phyloP scores from a whole-genome alignment of 2,888 invertebrate species.

The Apamea crenata region DNA sequence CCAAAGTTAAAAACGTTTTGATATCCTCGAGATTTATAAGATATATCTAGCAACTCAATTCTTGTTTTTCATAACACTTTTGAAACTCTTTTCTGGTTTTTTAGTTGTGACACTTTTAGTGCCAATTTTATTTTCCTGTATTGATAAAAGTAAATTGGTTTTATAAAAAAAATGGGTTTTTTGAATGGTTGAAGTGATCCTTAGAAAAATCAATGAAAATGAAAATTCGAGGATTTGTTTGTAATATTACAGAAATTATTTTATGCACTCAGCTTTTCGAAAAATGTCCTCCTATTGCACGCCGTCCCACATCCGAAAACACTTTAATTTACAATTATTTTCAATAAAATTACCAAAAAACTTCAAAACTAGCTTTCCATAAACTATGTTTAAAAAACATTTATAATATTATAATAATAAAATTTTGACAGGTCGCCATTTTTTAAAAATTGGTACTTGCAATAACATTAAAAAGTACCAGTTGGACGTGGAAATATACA shows the following conservation, averaged over 20 bases:
- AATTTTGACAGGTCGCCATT: constrained; percentile 59
- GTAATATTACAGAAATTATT: background rate
- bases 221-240: background rate
- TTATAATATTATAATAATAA: constrained; percentile 58
- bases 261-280: constrained; percentile 35
- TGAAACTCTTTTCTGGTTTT: background rate
- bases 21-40: background rate
- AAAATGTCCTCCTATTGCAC: constrained; percentile 41
- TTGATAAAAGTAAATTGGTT: background rate
- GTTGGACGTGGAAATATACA: constrained; percentile 3
- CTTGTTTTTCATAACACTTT: constrained; percentile 12
- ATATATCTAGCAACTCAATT: too few relatives aligned
- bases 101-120: constrained; percentile 10
- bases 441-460: constrained; percentile 35
- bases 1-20: background rate
- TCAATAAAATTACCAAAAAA: constrained; percentile 64
- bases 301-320: constrained; percentile 43
- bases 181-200: background rate
- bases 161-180: background rate
- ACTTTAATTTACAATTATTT: constrained; percentile 53
- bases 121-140: background rate
- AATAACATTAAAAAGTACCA: constrained; percentile 42
- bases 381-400: constrained; percentile 67
- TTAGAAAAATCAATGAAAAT: background rate
- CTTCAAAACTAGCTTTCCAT: constrained; percentile 67